phyloP scores from a whole-genome alignment of 2,113 vertebrate genomes.

The Anas platyrhynchos region DNA sequence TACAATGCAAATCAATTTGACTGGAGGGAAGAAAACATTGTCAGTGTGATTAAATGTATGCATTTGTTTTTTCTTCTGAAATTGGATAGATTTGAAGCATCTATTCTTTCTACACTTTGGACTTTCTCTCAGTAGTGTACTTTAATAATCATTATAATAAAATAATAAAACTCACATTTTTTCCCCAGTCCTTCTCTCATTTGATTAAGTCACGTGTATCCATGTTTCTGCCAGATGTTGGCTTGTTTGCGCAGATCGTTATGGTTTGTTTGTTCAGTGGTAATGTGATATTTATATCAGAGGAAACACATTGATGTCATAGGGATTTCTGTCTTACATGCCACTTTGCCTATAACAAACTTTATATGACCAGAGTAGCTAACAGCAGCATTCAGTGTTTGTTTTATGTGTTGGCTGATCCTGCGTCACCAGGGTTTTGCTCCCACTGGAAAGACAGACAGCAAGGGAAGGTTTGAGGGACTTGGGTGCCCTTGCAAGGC shows the following conservation, averaged over 20 bases:
- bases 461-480: not conserved
- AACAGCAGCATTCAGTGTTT: not conserved
- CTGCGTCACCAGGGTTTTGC: not conserved
- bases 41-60: constrained; percentile 33
- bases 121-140: not conserved
- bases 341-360: not conserved
- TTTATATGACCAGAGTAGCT: not conserved
- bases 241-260: not conserved
- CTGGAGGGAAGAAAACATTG: constrained; percentile 17
- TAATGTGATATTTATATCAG: rapidly evolving
- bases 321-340: not conserved
- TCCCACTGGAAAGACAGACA: not conserved
- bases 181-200: not conserved
- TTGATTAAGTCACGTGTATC: not conserved
- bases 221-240: not conserved
- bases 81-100: not conserved
- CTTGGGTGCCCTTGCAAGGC: not conserved
- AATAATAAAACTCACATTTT: not conserved
- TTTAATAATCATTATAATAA: not conserved
- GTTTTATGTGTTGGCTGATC: rapidly evolving
- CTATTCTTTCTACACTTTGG: not conserved
- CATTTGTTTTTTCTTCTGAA: constrained; percentile 5
- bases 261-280: not conserved
- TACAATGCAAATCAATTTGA: constrained; percentile 21
- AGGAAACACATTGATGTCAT: not conserved